Conservation (phyloP, 2,797 vertebrate species). For the Gymnothorax javanicus region DNA sequence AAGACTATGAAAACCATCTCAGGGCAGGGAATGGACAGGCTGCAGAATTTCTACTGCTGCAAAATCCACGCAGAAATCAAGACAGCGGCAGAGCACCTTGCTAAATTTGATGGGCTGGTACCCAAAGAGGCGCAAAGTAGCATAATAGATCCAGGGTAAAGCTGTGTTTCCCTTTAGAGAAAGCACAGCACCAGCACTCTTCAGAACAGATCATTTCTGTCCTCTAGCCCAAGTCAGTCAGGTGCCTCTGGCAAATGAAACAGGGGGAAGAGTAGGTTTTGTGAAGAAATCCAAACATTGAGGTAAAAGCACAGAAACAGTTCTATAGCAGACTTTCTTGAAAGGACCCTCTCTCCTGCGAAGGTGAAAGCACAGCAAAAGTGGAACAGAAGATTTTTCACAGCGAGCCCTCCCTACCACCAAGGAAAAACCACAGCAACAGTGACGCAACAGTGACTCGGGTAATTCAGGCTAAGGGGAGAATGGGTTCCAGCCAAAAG, state of each 20-base stretch:
- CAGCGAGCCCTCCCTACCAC: neutral
- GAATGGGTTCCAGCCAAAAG: neutral
- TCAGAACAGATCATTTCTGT: neutral
- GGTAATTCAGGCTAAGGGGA: neutral
- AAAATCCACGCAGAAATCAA: neutral
- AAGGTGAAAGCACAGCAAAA: too few relatives aligned
- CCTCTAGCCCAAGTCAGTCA: neutral
- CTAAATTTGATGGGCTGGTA: slow-evolving; percentile 8
- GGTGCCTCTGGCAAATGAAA: neutral
- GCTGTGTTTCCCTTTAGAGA: neutral
- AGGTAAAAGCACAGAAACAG: too few relatives aligned
- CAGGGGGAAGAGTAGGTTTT: neutral
- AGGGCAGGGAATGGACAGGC: neutral
- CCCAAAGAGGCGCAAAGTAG: neutral
- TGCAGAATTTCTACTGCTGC: neutral
- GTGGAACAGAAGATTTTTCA: neutral
- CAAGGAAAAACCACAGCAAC: neutral
- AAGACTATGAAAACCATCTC: neutral
- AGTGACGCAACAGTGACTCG: neutral
- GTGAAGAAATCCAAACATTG: too few relatives aligned
- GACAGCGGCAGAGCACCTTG: neutral
- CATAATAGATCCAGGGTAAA: neutral
- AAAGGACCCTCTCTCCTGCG: too few relatives aligned
- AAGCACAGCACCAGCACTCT: neutral
- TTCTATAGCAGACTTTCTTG: too few relatives aligned